Evolutionary conservation across 2,888 invertebrate genomes (phyloP).

Genomic region (Lamellibrachia satsuma): DNA sequence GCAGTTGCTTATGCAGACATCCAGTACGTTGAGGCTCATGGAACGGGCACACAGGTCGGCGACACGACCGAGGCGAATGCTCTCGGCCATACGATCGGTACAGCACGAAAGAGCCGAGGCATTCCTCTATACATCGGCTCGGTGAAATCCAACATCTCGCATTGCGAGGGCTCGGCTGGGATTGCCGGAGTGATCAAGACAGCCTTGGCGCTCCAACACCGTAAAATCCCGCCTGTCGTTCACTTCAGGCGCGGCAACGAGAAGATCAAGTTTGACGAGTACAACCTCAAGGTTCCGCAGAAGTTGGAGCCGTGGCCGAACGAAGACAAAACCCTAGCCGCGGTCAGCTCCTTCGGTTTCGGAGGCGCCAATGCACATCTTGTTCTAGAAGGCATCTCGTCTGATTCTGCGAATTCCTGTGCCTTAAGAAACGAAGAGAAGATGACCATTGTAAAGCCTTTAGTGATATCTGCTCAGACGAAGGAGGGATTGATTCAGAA

Average conservation of each 20-base stretch:
- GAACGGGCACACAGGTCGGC: slow-evolving; percentile 59
- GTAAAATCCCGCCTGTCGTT: too few relatives aligned
- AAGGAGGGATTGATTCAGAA: neutral
- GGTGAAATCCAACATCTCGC: neutral
- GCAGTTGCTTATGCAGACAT: neutral
- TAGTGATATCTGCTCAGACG: neutral
- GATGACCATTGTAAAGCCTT: neutral
- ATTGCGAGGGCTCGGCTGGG: neutral
- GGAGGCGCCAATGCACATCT: slow-evolving; percentile 20
- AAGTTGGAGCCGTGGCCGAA: slow-evolving; percentile 5
- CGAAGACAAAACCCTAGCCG: neutral
- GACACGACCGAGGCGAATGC: slow-evolving; percentile 56
- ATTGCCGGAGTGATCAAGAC: too few relatives aligned
- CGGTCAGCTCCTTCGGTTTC: neutral
- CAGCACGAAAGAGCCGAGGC: neutral
- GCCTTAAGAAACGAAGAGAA: neutral
- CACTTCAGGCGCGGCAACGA: too few relatives aligned
- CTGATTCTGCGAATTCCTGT: neutral
- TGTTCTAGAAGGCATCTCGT: neutral
- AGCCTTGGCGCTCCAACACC: too few relatives aligned
- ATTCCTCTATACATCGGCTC: neutral
- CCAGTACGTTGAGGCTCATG: slow-evolving; percentile 58
- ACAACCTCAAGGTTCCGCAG: neutral
- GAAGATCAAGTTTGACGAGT: too few relatives aligned
- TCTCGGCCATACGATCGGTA: slow-evolving; percentile 41